These are phyloP conservation scores for Melopsittacus undulatus DNA, from an alignment of 2,797 vertebrate species.

Conservation along the genomic window DNA sequence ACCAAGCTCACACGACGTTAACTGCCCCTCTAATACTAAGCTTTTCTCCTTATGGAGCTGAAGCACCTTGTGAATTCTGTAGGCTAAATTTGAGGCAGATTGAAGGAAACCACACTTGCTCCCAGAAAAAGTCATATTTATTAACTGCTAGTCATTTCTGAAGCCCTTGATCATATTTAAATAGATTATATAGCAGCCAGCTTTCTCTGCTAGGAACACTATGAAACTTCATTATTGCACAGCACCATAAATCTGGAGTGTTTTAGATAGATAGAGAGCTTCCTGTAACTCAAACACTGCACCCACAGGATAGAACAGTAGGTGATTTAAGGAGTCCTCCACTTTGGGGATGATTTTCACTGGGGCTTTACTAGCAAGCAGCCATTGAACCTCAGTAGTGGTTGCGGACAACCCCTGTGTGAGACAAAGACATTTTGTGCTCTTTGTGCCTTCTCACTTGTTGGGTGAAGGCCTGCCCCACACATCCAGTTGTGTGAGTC, in stretches of 20 bases:
- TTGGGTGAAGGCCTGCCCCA: neutral
- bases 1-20: neutral
- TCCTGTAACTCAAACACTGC: neutral
- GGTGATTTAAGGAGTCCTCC: neutral
- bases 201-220: neutral
- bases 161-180: neutral
- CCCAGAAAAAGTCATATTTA: neutral
- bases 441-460: neutral
- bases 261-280: neutral
- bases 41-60: neutral
- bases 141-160: neutral
- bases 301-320: neutral
- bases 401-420: neutral
- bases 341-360: neutral
- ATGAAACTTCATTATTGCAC: neutral
- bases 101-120: neutral
- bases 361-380: neutral
- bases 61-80: neutral
- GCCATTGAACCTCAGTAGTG: neutral
- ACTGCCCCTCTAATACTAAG: neutral
- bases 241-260: neutral
- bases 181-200: neutral
- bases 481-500: neutral
- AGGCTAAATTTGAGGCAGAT: neutral
- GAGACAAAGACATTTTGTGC: slow-evolving; percentile 8